These are phyloP conservation scores for Avahi laniger DNA, from an alignment of 2,797 vertebrate species.

Conservation along the genomic window DNA sequence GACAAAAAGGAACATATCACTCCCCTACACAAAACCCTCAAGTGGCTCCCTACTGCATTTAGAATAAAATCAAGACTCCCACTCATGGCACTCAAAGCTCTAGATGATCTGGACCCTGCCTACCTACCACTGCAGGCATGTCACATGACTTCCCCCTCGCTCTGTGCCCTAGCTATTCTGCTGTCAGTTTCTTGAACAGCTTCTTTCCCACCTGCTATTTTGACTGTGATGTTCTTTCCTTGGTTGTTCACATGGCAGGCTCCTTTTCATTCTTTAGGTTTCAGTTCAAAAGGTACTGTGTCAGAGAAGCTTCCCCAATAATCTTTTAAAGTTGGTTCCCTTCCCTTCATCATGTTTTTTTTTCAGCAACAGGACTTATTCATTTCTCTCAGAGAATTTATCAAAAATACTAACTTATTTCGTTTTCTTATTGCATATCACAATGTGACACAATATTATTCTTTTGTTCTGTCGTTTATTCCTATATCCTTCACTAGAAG, in stretches of 20 bases:
- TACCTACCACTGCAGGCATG: background rate
- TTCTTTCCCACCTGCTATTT: background rate
- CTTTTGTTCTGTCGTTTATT: background rate
- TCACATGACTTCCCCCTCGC: background rate
- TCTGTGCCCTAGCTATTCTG: background rate
- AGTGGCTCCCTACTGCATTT: background rate
- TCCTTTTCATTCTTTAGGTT: background rate
- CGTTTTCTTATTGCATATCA: background rate
- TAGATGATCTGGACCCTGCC: background rate
- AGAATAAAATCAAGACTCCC: background rate
- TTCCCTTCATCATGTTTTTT: background rate
- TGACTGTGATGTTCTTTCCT: background rate
- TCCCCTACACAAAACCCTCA: background rate
- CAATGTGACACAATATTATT: background rate
- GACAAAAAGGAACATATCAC: background rate
- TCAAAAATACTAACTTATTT: background rate
- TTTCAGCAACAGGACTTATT: background rate
- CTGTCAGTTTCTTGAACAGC: background rate
- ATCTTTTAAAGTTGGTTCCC: background rate
- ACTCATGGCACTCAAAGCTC: background rate
- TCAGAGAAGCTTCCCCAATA: background rate
- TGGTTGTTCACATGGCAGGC: background rate
- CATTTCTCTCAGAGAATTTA: background rate
- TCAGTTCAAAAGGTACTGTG: background rate
- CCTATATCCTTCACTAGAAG: background rate